Evolutionary conservation across 2,113 vertebrate species (phyloP), one percentile per base, ranked within the genome.

Genomic region (Laticauda laticaudata): DNA sequence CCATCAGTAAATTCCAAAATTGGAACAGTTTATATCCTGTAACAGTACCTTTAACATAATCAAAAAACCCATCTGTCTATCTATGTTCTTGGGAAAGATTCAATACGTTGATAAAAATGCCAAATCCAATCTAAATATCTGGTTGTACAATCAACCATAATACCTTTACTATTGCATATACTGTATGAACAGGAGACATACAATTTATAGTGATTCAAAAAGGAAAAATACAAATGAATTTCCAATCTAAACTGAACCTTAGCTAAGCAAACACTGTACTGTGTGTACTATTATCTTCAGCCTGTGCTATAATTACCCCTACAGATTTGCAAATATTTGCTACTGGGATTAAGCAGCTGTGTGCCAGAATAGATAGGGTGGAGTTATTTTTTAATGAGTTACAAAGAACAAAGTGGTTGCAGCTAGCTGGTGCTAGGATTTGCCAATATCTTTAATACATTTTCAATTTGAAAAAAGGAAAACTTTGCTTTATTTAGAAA

Each of bases 221-320:
- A 26, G 29, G 8, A 92, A 92, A 87, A 90, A 90, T 91, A 92
- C 12, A 64, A 54, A 91, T 21, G 20, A 39, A 88, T 55, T 94
- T 45, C 75, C 88, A 90, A 57, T 53, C 45, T 56, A 86, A 92
- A 92, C 45, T 24, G 29, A 86, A 59, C 55, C 39, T 89, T 59
- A 56, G 55, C 59, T 59, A 11, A 56, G 64, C 89, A 87, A 69
- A 53, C n/a, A 91, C 24, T 87, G 57, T 92, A n/a, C 53, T 14
- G 26, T 56, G 55, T 59, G 14, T 48, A n/a, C 10, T 20, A 59
- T 29, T 45, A 39, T 92, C 93, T 59, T 87, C 51, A 29, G 55
- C 29, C 48, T 34, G 29, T 57, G 85, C 3, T 88, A 39, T 89
- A 91, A 91, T 91, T 86, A 48, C 91, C 39, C 24, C 5, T 43